Evolutionary conservation across 2,888 invertebrate genomes (phyloP), one percentile per base, ranked within the genome.

Genomic region (Elysia crispata): DNA sequence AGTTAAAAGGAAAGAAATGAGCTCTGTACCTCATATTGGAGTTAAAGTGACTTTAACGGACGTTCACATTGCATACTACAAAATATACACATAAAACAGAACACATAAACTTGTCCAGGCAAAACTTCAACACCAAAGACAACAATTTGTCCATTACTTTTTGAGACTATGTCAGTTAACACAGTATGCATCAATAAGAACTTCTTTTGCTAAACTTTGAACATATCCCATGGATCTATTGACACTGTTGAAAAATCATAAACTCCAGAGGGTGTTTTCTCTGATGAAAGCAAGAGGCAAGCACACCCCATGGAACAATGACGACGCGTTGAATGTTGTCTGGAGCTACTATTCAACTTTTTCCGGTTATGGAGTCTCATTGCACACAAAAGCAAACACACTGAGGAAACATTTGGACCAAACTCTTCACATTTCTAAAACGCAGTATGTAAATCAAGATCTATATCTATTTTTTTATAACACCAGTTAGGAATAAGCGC

Each of bases 121-220:
- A 54, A 54, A 54, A 54, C 13, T 20, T 54, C 54, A 13, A 54
- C 13, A 54, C 54, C 54, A 54, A n/a, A 54, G 54, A 54, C 20
- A 13, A 15, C 54, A 54, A 13, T 54, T 13, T 15, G 54, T 20
- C 20, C 54, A 54, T 13, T 15, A 54, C 54, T 54, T 54, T 54
- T 54, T 54, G 13, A 54, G 54, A 54, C 54, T 54, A 20, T 13
- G 54, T 20, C 54, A 54, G 13, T 54, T 54, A 15, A n/a, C n/a
- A 54, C 13, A 54, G 54, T 54, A 54, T 54, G 54, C 20, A 20
- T 54, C 13, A 15, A 20, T 20, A 54, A 54, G 20, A 54, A 54
- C 54, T 54, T 54, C 54, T 54, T 54, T 54, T 54, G 54, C 54
- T 15, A 54, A 20, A 54, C 54, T 54, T 54, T 54, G 54, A 54